Evolutionary conservation across 2,888 invertebrate genomes (phyloP).

Genomic region (Dusona sp.): DNA sequence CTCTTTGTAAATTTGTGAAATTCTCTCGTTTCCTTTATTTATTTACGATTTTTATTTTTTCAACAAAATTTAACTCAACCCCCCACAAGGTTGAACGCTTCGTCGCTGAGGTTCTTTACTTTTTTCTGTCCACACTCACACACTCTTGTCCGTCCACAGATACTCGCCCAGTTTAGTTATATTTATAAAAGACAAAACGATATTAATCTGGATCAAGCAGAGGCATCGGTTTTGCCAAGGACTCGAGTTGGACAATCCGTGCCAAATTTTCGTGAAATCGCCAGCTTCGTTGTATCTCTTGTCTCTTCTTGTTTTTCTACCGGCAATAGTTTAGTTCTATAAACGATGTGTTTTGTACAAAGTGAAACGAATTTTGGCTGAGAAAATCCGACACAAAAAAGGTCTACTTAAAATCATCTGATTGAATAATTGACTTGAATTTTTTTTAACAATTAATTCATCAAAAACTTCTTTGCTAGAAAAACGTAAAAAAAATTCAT

Average conservation of each 20-base stretch:
- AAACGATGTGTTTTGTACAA: neutral
- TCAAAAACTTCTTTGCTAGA: neutral
- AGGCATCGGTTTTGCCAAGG: slow-evolving; percentile 59
- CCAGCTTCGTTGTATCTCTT: neutral
- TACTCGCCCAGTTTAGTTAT: slow-evolving; percentile 49
- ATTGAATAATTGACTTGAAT: no score
- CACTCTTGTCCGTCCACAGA: neutral
- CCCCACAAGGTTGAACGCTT: neutral
- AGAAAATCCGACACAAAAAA: neutral
- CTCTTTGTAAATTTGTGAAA: slow-evolving; percentile 15
- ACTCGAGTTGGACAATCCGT: slow-evolving; percentile 53
- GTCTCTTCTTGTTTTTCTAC: neutral
- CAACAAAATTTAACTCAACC: no score
- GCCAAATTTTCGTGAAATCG: slow-evolving; percentile 55
- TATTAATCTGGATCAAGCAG: slow-evolving; percentile 68
- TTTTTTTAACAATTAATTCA: no score
- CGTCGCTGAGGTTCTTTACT: neutral
- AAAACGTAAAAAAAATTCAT: neutral
- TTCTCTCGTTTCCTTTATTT: slow-evolving; percentile 14
- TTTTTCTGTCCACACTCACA: neutral
- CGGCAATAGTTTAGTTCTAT: neutral
- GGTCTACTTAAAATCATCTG: neutral
- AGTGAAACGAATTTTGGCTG: slow-evolving; percentile 1
- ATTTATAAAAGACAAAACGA: slow-evolving; percentile 52
- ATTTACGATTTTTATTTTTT: slow-evolving; percentile 5